Evolutionary conservation across 2,888 invertebrate species (phyloP), one percentile per base, ranked within the genome.

Genomic region (Ennomos erosarius): DNA sequence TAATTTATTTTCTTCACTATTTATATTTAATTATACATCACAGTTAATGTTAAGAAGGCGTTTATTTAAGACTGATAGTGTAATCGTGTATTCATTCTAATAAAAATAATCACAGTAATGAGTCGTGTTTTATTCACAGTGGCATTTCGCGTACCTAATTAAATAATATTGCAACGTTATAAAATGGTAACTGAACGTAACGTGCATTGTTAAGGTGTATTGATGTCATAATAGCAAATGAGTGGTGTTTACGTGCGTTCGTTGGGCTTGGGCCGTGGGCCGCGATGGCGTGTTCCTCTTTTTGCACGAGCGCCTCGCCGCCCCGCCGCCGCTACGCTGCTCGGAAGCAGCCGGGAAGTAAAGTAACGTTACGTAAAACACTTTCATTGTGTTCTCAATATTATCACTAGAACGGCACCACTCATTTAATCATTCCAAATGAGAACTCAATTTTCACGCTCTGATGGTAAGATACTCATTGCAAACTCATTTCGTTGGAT

Each of bases 371-470:
- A 79, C 79, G 78, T 75, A 81, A 71, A 84, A 70, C 75, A 82
- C 87, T 87, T 86, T 85, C 87, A 84, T 85, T 85, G 78, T 82
- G 71, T 82, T 81, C 78, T 79, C 75, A 77, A 82, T 85, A 81
- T 76, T 70, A 78, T 76, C 71, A 78, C 71, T 76, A 65, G 67
- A 70, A 71, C 65, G 70, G 66, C 65, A 69, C 60, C 67, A 66
- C 70, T 72, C 66, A 74, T 71, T 73, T 62, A 70, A 67, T 67
- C 66, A 70, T 62, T 71, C 64, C 66, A 67, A 78, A 76, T 71
- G 64, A 71, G 74, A 71, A 69, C 68, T 64, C 55, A 68, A 68
- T 72, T 72, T 74, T 75, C 69, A 77, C 71, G 76, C 74, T 79
- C 73, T 70, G 64, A 65, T 76, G 68, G 65, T 54, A 59, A 65